Evolutionary conservation across 2,888 invertebrate genomes (phyloP), one percentile per base, ranked within the genome.

Genomic region (Pseudococcus jackbeardsleyi): DNA sequence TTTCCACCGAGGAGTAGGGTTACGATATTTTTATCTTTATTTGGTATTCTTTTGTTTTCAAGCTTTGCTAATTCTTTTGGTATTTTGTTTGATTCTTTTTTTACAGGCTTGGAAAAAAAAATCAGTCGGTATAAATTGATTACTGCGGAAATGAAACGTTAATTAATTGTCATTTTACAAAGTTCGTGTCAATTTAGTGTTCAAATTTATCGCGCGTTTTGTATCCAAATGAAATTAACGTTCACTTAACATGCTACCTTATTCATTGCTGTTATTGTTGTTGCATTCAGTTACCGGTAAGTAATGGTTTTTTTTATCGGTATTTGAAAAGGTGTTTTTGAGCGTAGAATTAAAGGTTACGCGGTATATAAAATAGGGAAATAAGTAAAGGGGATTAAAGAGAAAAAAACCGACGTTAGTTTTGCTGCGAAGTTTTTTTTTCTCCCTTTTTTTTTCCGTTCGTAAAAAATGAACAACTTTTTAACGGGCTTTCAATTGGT

Each of bases 141-240:
- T 46, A 54, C 19, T 54, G 50, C 50, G 22, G 77, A 15, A 68
- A 68, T 68, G 68, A 46, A 82, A 48, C 48, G 84, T 46, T 46
- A 79, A 79, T 42, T 79, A 42, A 46, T 48, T 84, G 42, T 84
- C 46, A 48, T 84, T 42, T 46, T 48, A 48, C 46, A 48, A 46
- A 50, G 19, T 85, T 85, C 50, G 84, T 54, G 50, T 84, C 50
- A 50, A 50, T 50, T 50, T 50, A 50, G 50, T 50, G 50, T 50
- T 50, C 50, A 50, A 50, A 33, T 26, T 50, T 85, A 85, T 85
- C 54, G 54, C 54, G 84, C 84, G 54, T 85, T 85, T 54, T 86
- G 42, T 86, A 86, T 86, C 17, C 85, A 87, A 87, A 87, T 87
- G 87, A 87, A 77, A 77, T 46, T 87, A 46, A 77, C 87, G 48